These are phyloP conservation scores for Lamproptera curius DNA, from an alignment of 2,888 invertebrate genomes.

Conservation along the genomic window DNA sequence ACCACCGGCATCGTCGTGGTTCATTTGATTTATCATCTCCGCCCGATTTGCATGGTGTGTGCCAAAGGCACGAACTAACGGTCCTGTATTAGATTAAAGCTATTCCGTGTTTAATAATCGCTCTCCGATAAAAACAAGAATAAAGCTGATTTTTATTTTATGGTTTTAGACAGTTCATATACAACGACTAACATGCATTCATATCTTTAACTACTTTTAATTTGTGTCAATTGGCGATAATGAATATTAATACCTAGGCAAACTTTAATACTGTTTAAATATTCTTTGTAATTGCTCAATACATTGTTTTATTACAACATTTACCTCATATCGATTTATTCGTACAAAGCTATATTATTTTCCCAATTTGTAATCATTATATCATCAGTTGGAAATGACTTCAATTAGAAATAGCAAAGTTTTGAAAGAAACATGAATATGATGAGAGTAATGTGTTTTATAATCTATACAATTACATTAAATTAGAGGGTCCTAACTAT, in stretches of 20 bases:
- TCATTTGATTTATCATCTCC: constrained; percentile 50
- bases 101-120: constrained; percentile 23
- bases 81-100: constrained; percentile 44
- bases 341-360: no score
- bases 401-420: neutral
- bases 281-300: neutral
- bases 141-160: neutral
- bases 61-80: constrained; percentile 41
- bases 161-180: no score
- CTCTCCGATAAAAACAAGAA: neutral
- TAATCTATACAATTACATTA: no score
- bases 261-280: neutral
- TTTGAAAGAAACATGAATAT: no score
- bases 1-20: constrained; percentile 16
- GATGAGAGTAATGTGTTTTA: no score
- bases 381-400: no score
- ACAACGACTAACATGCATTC: no score
- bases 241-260: neutral
- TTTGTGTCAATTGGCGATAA: neutral
- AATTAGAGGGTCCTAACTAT: no score
- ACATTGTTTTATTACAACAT: neutral
- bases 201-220: neutral
- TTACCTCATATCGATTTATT: neutral
- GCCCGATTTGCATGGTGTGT: constrained; percentile 48
- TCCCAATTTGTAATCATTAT: no score